Conservation (phyloP, 1,140 invertebrate species). For the Diorhabda elongata region DNA sequence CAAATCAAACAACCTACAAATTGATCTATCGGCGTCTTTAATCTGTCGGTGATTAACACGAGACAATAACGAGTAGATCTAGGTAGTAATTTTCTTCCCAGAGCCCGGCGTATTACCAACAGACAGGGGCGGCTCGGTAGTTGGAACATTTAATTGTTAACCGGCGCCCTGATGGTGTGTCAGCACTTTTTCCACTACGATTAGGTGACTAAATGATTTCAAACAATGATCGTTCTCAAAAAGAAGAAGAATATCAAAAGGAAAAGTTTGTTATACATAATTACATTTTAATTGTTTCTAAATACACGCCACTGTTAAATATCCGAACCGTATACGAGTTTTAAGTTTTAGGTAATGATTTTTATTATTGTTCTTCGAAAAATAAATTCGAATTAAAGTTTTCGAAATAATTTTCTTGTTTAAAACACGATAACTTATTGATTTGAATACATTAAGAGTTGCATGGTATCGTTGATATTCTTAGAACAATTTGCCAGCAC, state of each 20-base stretch:
- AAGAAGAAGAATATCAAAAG: neutral
- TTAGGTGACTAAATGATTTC: constrained; percentile 2
- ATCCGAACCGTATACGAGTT: too few species aligned
- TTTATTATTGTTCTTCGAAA: too few species aligned
- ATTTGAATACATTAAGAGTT: constrained; percentile 33
- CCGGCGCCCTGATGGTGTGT: neutral
- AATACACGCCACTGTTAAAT: too few species aligned
- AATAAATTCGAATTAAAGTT: too few species aligned
- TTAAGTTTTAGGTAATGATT: too few species aligned
- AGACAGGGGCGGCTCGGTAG: constrained; percentile 1
- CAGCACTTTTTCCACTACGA: neutral
- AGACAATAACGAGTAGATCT: neutral
- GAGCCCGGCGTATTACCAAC: neutral
- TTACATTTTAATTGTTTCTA: too few species aligned
- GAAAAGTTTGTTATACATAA: too few species aligned
- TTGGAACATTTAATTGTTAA: neutral
- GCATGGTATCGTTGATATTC: constrained; percentile 37
- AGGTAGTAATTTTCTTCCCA: neutral
- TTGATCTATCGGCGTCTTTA: constrained; percentile 2
- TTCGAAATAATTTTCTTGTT: neutral
- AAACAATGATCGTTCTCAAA: neutral
- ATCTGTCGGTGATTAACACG: constrained; percentile 1
- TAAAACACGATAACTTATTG: constrained; percentile 12
- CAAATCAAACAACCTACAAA: neutral
- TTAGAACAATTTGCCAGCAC: constrained; percentile 45